These are phyloP conservation scores for Argyresthia albistria DNA, from an alignment of 2,888 invertebrate genomes.

Conservation along the genomic window DNA sequence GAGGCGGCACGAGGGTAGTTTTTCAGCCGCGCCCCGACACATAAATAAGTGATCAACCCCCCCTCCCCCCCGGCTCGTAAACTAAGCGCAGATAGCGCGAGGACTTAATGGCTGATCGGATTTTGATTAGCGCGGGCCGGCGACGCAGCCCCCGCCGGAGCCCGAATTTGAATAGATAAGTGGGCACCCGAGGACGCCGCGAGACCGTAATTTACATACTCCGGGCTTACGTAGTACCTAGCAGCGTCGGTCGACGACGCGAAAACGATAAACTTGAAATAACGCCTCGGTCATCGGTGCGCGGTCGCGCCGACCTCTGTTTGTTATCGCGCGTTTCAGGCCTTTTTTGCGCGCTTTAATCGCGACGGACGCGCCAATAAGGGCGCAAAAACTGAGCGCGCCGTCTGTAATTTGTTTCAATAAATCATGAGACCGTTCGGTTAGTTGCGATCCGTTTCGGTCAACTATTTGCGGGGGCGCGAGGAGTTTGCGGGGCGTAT, in stretches of 20 bases:
- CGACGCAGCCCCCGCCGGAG: constrained; percentile 58
- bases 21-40: constrained; percentile 58
- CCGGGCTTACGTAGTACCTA: constrained; percentile 61
- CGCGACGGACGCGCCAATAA: not conserved
- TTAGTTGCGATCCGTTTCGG: not conserved
- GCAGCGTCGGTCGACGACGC: constrained; percentile 48
- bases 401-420: not conserved
- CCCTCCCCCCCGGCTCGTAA: constrained; percentile 43
- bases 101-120: constrained; percentile 73
- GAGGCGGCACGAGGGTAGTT: constrained; percentile 52
- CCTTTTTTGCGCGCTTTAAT: constrained; percentile 7
- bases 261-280: constrained; percentile 70
- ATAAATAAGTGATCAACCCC: constrained; percentile 64
- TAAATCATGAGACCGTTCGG: not conserved
- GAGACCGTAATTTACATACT: constrained; percentile 72
- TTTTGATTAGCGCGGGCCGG: constrained; percentile 71
- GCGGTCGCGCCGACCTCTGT: constrained; percentile 56
- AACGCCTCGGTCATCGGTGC: constrained; percentile 63
- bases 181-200: constrained; percentile 63
- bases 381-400: not conserved
- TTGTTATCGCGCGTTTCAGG: constrained; percentile 39
- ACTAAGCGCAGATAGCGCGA: constrained; percentile 69
- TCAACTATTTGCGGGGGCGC: not conserved
- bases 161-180: constrained; percentile 73
- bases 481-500: no score